phyloP scores from a whole-genome alignment of 2,888 invertebrate species.

The Silvanus unidentatus region DNA sequence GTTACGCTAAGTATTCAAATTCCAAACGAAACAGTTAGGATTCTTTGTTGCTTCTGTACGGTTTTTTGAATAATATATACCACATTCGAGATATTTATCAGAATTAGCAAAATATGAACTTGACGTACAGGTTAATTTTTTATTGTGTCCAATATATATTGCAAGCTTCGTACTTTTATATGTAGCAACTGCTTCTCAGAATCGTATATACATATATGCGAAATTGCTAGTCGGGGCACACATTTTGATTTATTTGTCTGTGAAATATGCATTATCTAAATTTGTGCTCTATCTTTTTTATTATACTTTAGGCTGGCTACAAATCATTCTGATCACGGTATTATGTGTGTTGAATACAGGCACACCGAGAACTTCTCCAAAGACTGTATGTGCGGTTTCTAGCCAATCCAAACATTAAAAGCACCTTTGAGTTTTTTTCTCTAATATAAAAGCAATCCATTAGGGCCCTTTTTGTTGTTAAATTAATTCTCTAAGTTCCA shows the following conservation, averaged over 20 bases:
- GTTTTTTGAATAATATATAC: no score
- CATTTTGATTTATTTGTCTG: slow-evolving; percentile 44
- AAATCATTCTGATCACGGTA: slow-evolving; percentile 41
- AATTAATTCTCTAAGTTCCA: background rate
- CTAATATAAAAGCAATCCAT: background rate
- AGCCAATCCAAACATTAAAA: no score
- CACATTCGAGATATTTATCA: no score
- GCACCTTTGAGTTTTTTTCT: background rate
- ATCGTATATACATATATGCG: slow-evolving; percentile 34
- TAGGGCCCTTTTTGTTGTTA: no score
- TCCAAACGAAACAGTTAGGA: no score
- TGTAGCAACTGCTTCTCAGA: slow-evolving; percentile 24
- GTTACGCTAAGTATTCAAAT: no score
- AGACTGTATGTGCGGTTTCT: no score
- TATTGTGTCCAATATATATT: no score
- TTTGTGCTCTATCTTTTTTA: slow-evolving; percentile 47
- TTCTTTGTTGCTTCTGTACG: no score
- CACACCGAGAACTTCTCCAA: slow-evolving; percentile 4
- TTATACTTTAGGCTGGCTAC: slow-evolving; percentile 41
- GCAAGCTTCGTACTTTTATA: background rate
- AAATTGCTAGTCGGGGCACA: slow-evolving; percentile 42
- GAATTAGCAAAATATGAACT: no score
- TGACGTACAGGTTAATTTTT: no score
- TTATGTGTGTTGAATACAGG: slow-evolving; percentile 29
- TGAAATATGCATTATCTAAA: slow-evolving; percentile 48